These are phyloP conservation scores for Trichonephila clavipes DNA, from an alignment of 1,140 invertebrate species.

Conservation along the genomic window DNA sequence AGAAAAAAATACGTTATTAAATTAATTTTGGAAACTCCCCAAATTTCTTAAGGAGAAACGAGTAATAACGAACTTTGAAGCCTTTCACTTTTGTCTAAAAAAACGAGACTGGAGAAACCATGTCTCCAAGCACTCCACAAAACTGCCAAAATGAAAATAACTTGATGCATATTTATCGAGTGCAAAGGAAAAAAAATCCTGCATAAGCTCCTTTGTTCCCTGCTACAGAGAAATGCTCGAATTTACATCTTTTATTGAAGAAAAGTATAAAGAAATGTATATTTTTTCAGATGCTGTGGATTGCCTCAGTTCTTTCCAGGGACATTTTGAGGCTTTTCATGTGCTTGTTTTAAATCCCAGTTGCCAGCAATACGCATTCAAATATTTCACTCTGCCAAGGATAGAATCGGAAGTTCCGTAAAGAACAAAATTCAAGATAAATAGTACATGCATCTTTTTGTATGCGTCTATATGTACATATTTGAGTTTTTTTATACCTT, in stretches of 20 bases:
- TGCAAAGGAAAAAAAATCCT: not conserved
- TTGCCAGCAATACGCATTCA: slow-evolving; percentile 7
- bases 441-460: not conserved
- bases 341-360: slow-evolving; percentile 20
- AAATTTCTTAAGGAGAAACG: not conserved
- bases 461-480: not conserved
- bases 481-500: not conserved
- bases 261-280: slow-evolving; percentile 2
- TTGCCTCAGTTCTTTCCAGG: not conserved
- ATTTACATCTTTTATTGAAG: slow-evolving; percentile 30
- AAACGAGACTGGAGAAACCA: not conserved
- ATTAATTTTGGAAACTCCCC: slow-evolving; percentile 7
- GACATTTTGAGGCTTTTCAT: not conserved
- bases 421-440: slow-evolving; percentile 1
- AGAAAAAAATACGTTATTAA: not conserved
- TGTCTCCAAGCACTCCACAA: slow-evolving; percentile 6
- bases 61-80: not conserved
- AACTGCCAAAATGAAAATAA: slow-evolving; percentile 39
- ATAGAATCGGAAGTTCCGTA: not conserved
- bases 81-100: not conserved
- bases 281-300: slow-evolving; percentile 11
- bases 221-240: not conserved
- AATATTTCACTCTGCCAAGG: not conserved
- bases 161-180: slow-evolving; percentile 50
- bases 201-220: not conserved